These are phyloP conservation scores for Yasuhikotakia modesta DNA, from an alignment of 2,797 vertebrate genomes.

Conservation along the genomic window DNA sequence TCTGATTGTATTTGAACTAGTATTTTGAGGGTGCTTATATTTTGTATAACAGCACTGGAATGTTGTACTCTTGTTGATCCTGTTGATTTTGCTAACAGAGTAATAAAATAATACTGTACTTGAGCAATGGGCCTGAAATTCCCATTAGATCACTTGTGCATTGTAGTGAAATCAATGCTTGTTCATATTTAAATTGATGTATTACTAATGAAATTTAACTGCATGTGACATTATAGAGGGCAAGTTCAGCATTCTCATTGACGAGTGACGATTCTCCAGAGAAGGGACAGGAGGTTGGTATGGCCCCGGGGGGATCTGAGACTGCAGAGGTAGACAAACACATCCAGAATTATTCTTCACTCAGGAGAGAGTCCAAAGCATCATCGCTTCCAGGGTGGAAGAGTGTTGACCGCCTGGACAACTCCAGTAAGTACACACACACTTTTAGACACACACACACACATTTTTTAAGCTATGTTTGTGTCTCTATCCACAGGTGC, in stretches of 20 bases:
- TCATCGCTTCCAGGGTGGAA: conserved; percentile 81
- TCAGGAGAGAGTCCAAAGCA: conserved; percentile 74
- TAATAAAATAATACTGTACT: too few relatives aligned
- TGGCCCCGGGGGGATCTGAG: conserved; percentile 68
- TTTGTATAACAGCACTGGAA: too few relatives aligned
- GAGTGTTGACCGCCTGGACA: conserved; percentile 84
- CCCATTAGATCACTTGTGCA: too few relatives aligned
- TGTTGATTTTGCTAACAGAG: too few relatives aligned
- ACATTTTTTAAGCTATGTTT: conserved; percentile 56
- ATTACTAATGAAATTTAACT: background rate
- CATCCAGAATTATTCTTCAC: conserved; percentile 71
- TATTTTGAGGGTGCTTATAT: too few relatives aligned
- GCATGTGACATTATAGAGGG: conserved; percentile 64
- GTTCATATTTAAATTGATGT: too few relatives aligned
- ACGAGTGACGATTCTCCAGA: conserved; percentile 61
- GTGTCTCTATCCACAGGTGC: conserved; percentile 62
- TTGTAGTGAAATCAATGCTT: too few relatives aligned
- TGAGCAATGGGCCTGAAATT: too few relatives aligned
- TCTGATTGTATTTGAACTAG: too few relatives aligned
- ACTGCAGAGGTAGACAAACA: conserved; percentile 58
- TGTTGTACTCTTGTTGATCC: too few relatives aligned
- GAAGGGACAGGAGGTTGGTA: conserved; percentile 83
- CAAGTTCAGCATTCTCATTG: conserved; percentile 70
- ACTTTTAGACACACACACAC: conserved; percentile 65
- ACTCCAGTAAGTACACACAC: conserved; percentile 78